Conservation (phyloP, 2,888 invertebrate species). For the Chrysomela aeneicollis region DNA sequence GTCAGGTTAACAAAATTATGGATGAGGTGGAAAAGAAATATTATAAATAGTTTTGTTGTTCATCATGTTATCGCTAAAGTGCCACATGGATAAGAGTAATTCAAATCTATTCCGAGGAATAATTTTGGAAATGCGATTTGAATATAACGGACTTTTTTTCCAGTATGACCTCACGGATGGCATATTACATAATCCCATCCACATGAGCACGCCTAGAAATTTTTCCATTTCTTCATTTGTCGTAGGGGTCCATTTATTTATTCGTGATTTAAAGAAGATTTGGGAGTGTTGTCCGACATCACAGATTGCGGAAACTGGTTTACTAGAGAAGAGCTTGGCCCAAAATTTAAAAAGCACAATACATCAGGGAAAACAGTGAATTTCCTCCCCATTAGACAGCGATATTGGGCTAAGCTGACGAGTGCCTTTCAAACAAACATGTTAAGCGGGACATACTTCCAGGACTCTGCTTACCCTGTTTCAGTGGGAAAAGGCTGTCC, state of each 20-base stretch:
- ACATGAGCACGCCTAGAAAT: background rate
- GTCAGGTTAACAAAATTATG: too few species aligned
- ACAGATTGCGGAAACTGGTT: background rate
- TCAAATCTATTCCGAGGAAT: constrained; percentile 5
- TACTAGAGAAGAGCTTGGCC: background rate
- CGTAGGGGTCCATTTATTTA: constrained; percentile 7
- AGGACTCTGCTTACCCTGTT: background rate
- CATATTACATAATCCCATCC: too few species aligned
- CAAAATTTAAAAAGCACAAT: background rate
- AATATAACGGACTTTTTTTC: too few species aligned
- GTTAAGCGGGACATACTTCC: background rate
- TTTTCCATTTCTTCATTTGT: constrained; percentile 7
- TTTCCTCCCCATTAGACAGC: background rate
- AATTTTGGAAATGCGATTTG: too few species aligned
- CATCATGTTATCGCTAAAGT: background rate
- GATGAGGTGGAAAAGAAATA: too few species aligned
- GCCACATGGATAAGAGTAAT: too few species aligned
- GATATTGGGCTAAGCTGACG: too few species aligned
- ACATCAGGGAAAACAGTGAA: background rate
- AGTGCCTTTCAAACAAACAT: background rate
- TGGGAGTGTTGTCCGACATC: background rate
- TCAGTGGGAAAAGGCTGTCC: too few species aligned
- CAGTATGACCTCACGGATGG: too few species aligned
- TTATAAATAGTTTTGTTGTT: too few species aligned
- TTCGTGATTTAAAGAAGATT: background rate